Base-by-base conservation (phyloP, 2,888 invertebrate genomes). In the Cheilosia impressa region DNA sequence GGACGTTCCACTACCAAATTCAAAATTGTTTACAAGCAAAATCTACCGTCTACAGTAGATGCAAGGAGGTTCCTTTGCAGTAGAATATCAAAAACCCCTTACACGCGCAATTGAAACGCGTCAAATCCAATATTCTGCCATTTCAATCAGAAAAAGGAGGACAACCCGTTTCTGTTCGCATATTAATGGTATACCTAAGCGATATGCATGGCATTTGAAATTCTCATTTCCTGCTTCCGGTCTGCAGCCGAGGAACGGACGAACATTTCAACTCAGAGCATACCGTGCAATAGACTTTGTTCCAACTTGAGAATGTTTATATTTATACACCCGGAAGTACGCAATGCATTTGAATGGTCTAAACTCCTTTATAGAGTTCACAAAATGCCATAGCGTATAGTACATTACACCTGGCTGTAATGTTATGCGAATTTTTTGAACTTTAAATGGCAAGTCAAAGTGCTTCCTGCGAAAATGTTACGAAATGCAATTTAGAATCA, bases 191-290 rank as follows among this genome's bases (percentile, higher is more conserved):
- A 45, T 31, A 31, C 31, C 31, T 60, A 75, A 60, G 55, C 57
- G 22, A 27, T 47, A 5, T 79, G 58, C 19, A 76, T 66, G 76
- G 60, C 80, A 85, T 76, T 85, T 85, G 72, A 85, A 85, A 81
- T 72, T 85, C 85, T 85, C 85, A 85, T 85, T 85, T 85, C 81
- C 85, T 22, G 53, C 76, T 85, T 85, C 85, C 80, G 85, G 76
- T 85, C 22, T 38, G 19, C 52, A 62, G 43, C 41, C 15, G 17
- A 58, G 43, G 13, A 57, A 58, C 57, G 50, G 66, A 47, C 55
- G 50, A 66, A 58, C 53, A 63, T 55, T 52, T 73, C n/a, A 72
- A 52, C 52, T 57, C 15, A 27, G 41, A 53, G 5, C 19, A 38
- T 62, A 19, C 34, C 52, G 24, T n/a, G 50, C 22, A 22, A 9